Percentiles rank a stretch among this genome's conserved stretches.
Conservation (phyloP, 2,797 vertebrate genomes). For the Sebastes taczanowskii region DNA sequence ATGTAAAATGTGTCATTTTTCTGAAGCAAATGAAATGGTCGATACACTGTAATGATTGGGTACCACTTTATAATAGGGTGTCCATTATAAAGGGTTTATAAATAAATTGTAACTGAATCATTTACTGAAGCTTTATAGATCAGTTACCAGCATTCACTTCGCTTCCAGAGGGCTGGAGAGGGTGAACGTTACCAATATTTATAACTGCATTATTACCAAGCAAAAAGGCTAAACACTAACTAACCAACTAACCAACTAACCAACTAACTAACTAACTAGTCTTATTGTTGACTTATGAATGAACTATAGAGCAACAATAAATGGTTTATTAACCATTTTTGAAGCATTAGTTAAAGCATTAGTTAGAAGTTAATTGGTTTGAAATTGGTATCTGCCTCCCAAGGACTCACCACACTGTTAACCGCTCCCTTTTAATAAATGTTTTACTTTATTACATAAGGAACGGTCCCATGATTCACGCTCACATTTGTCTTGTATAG, state of each 20-base stretch:
- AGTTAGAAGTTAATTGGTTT: not conserved
- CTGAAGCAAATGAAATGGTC: constrained; percentile 1
- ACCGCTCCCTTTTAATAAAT: not conserved
- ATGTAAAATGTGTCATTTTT: not conserved
- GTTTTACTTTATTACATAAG: not conserved
- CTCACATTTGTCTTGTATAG: not conserved
- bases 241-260: not conserved
- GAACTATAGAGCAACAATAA: not conserved
- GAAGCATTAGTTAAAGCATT: not conserved
- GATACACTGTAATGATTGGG: not conserved
- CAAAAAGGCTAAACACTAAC: not conserved
- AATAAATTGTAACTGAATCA: not conserved
- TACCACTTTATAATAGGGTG: not conserved
- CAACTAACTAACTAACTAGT: not conserved
- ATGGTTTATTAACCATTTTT: not conserved
- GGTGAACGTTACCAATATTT: not conserved
- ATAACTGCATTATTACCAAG: not conserved
- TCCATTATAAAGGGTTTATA: not conserved
- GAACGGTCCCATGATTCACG: not conserved
- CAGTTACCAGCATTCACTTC: not conserved
- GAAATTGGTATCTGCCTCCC: not conserved
- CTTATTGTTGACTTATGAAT: not conserved
- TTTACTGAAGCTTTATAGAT: not conserved
- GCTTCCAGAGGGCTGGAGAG: not conserved
- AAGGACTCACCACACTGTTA: not conserved